Evolutionary conservation across 2,113 vertebrate genomes (phyloP).

Genomic region (Alces alces): DNA sequence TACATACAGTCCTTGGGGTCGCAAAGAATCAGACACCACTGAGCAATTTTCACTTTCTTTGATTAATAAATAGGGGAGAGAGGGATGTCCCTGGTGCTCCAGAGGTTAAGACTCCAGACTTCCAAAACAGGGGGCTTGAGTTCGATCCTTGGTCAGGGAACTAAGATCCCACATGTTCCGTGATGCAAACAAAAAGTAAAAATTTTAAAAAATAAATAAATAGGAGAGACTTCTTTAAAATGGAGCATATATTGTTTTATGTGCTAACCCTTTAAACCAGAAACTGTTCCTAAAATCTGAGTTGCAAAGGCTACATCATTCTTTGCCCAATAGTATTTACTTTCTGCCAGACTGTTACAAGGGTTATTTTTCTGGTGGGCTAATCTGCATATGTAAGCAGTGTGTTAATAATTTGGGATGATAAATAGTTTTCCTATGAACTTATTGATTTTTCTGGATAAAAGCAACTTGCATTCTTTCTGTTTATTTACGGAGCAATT

Average conservation of each 20-base stretch:
- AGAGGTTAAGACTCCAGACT: not conserved
- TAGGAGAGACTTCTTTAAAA: not conserved
- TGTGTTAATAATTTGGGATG: not conserved
- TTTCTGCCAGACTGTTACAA: not conserved
- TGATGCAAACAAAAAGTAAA: not conserved
- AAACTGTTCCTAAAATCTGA: not conserved
- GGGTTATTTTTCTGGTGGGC: not conserved
- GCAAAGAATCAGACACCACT: not conserved
- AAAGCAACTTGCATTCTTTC: not conserved
- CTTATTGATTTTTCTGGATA: not conserved
- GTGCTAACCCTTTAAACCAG: not conserved
- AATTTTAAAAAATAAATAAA: not conserved
- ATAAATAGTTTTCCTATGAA: not conserved
- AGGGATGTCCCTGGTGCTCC: not conserved
- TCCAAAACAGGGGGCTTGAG: not conserved
- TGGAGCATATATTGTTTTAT: not conserved
- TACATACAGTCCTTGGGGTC: not conserved
- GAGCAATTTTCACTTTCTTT: not conserved
- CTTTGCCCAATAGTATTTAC: conserved; percentile 5
- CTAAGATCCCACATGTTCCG: fast-evolving
- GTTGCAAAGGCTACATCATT: not conserved
- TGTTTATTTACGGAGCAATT: not conserved
- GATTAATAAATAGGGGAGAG: not conserved
- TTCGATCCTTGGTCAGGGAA: not conserved
- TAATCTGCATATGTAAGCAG: not conserved